phyloP scores from a whole-genome alignment of 2,797 vertebrate species.

The Schizopygopsis malacanthus region DNA sequence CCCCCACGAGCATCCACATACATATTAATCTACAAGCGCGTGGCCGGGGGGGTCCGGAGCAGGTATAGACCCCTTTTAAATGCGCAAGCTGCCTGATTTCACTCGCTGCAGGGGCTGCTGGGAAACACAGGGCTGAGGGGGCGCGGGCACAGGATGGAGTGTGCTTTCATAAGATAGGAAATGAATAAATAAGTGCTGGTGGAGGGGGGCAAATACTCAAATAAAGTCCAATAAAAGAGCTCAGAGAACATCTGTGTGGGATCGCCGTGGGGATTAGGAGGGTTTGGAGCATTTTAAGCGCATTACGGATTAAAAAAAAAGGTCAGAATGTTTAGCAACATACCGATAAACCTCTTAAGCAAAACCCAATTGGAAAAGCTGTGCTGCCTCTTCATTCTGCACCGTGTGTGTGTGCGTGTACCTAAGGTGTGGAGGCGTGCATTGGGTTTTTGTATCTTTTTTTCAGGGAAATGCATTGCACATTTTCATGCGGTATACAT shows the following conservation, averaged over 20 bases:
- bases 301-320: slow-evolving; percentile 73
- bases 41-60: slow-evolving; percentile 24
- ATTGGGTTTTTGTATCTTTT: slow-evolving; percentile 18
- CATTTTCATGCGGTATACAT: slow-evolving; percentile 43
- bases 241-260: slow-evolving; percentile 71
- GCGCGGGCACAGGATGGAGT: slow-evolving; percentile 58
- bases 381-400: slow-evolving; percentile 76
- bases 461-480: slow-evolving; percentile 42
- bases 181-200: slow-evolving; percentile 65
- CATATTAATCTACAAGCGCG: slow-evolving; percentile 60
- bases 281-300: slow-evolving; percentile 74
- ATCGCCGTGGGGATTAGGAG: slow-evolving; percentile 69
- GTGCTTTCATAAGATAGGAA: slow-evolving; percentile 68
- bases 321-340: slow-evolving; percentile 75
- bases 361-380: slow-evolving; percentile 70
- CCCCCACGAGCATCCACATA: slow-evolving; percentile 66
- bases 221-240: slow-evolving; percentile 71
- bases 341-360: slow-evolving; percentile 74
- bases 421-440: slow-evolving; percentile 44
- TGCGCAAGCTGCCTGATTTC: slow-evolving; percentile 34
- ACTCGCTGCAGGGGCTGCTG: slow-evolving; percentile 50
- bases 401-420: slow-evolving; percentile 30
- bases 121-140: slow-evolving; percentile 49
- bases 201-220: slow-evolving; percentile 57
- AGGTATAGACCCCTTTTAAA: slow-evolving; percentile 52